These are phyloP conservation scores for Ophioderma brevispina DNA, from an alignment of 35 echinoderm and acorn worm species.

Conservation along the genomic window DNA sequence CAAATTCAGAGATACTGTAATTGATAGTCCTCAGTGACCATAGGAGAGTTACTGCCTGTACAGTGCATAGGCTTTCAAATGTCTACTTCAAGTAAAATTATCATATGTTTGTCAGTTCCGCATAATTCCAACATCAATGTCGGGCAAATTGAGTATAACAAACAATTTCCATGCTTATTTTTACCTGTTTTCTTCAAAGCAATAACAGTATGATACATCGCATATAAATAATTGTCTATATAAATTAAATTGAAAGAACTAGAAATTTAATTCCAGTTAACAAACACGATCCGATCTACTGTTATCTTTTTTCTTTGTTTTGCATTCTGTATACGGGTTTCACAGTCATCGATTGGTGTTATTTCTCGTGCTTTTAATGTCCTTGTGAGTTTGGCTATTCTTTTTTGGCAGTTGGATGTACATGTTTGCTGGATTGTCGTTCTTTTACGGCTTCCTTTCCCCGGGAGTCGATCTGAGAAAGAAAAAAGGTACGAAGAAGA, in stretches of 20 bases:
- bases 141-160: too few species aligned
- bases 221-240: background rate
- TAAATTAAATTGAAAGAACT: conserved; percentile 4
- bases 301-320: background rate
- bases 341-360: conserved; percentile 21
- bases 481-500: background rate
- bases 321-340: background rate
- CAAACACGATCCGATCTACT: background rate
- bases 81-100: too few species aligned
- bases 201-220: conserved; percentile 9
- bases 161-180: too few species aligned
- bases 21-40: too few species aligned
- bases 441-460: conserved; percentile 56
- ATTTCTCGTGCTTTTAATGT: conserved; percentile 15
- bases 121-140: too few species aligned
- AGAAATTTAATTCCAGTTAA: background rate
- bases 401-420: conserved; percentile 8
- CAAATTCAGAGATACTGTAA: too few species aligned
- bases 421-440: conserved; percentile 31
- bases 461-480: conserved; percentile 10
- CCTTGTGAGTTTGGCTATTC: conserved; percentile 14
- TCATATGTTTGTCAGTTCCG: too few species aligned
- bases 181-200: too few species aligned
- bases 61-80: too few species aligned
- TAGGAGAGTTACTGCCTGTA: too few species aligned